Evolutionary conservation across 2,888 invertebrate genomes (phyloP).

Genomic region (Stenchaetothrips biformis): DNA sequence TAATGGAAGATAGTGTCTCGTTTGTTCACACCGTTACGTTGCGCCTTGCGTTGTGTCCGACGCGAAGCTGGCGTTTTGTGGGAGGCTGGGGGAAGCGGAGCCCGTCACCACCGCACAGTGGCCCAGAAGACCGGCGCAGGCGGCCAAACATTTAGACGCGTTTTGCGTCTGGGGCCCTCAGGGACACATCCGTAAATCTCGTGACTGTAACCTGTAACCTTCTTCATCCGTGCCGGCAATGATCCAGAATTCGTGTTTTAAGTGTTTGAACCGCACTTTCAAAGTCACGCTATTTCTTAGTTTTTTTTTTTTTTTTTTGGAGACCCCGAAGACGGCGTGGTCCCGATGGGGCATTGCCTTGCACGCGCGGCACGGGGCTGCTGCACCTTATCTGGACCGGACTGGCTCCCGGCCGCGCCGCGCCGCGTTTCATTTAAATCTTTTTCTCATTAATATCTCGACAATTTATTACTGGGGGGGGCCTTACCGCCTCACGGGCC

Average conservation of each 20-base stretch:
- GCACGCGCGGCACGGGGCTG: not conserved
- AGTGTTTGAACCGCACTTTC: no score
- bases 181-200: no score
- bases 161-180: no score
- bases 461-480: constrained; percentile 7
- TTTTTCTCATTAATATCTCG: constrained; percentile 19
- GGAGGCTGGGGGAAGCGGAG: not conserved
- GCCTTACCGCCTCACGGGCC: no score
- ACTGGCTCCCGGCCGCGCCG: not conserved
- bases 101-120: no score
- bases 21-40: constrained; percentile 23
- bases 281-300: not conserved
- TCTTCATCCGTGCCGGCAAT: no score
- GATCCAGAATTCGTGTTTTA: no score
- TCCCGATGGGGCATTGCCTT: not conserved
- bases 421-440: constrained; percentile 12
- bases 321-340: not conserved
- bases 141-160: no score
- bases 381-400: constrained; percentile 5
- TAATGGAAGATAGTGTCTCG: constrained; percentile 24
- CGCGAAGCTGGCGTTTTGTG: not conserved
- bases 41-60: not conserved
- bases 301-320: not conserved
- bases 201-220: no score
- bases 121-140: no score